Base-by-base conservation (phyloP, 2,888 invertebrate species). In the Formica aserva region DNA sequence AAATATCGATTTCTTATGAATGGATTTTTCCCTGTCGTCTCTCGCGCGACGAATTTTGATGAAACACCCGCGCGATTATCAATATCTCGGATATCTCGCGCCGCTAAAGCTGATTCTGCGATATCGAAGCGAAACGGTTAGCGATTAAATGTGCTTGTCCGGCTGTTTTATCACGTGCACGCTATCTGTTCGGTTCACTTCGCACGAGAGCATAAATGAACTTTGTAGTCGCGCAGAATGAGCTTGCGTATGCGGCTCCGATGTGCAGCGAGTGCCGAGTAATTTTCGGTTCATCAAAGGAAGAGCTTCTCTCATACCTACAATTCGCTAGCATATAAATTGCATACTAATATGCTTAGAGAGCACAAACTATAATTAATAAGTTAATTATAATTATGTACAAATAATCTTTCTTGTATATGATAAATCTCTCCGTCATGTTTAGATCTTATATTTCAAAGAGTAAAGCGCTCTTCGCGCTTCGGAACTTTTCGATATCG, bases 81-180 rank as follows among this genome's bases (percentile, higher is more conserved):
- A 60, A 76, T 77, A 67, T 63, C 75, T 32, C 45, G 71, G 57
- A 41, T 66, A 66, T 60, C 62, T 52, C 22, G 18, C 45, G 8
- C 63, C 22, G 22, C 29, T 48, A 38, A 72, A 65, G 72, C 66
- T 66, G 65, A 72, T 48, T 66, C 60, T 38, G 74, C 62, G 32
- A 55, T 69, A 81, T 22, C 62, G 48, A 11, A 45, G 65, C 11
- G 57, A 38, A 77, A 26, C 55, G 26, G 65, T 62, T 26, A n/a
- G 45, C 71, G 83, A 86, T 86, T 84, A 77, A 65, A 84, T 77
- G 82, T 71, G 35, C 78, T 57, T 52, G n/a, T 52, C 35, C 22
- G 32, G 63, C 67, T 63, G 62, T 62, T 35, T 75, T 69, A 75
- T 66, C 84, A 66, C 48, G 63, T 63, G 18, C 65, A 62, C 41